These are phyloP conservation scores for Sphaerophoria taeniata DNA, from an alignment of 2,888 invertebrate genomes.

Conservation along the genomic window DNA sequence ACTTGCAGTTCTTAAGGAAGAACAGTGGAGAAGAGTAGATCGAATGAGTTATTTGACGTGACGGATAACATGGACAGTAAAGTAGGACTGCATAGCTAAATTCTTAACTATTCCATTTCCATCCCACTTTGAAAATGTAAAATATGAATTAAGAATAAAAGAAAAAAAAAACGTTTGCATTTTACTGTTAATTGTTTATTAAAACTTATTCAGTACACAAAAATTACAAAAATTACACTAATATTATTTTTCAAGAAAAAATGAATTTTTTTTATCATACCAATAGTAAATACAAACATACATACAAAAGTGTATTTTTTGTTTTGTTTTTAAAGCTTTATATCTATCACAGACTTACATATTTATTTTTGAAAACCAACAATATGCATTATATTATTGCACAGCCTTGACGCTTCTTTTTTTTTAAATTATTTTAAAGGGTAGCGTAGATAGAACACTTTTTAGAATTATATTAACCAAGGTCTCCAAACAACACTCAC, in stretches of 20 bases:
- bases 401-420: conserved; percentile 62
- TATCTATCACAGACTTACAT: conserved; percentile 79
- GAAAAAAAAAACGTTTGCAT: too few relatives aligned
- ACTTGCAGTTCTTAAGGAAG: too few relatives aligned
- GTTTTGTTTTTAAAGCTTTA: conserved; percentile 76
- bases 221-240: too few relatives aligned
- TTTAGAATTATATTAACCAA: conserved; percentile 76
- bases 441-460: conserved; percentile 13
- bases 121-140: too few relatives aligned
- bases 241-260: background rate
- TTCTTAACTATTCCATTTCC: too few relatives aligned
- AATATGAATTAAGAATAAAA: too few relatives aligned
- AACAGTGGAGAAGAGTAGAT: too few relatives aligned
- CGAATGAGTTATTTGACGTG: too few relatives aligned
- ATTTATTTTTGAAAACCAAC: conserved; percentile 26
- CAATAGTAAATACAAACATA: conserved; percentile 1
- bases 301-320: conserved; percentile 14
- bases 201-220: too few relatives aligned
- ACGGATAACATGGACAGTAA: too few relatives aligned
- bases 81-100: too few relatives aligned
- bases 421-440: conserved; percentile 30
- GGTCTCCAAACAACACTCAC: conserved; percentile 79
- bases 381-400: conserved; percentile 66
- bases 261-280: background rate
- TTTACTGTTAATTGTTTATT: too few relatives aligned